Conservation (phyloP, 2,113 vertebrate genomes). For the Martes martes region DNA sequence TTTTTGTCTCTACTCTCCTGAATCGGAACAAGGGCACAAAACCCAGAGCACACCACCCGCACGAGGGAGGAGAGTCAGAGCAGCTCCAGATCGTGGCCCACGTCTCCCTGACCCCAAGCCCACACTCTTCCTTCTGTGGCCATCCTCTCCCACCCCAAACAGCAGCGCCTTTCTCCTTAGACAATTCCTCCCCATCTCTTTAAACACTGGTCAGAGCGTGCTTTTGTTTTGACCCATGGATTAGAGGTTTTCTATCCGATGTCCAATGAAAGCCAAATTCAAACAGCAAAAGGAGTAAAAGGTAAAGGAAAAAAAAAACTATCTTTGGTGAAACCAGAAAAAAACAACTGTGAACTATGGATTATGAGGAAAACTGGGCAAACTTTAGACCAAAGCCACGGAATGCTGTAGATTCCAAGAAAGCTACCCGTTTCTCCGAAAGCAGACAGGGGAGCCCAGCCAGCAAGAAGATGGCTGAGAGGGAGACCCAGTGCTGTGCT, state of each 20-base stretch:
- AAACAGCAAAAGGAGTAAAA: neutral
- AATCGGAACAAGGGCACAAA: neutral
- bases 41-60: accelerated
- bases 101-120: neutral
- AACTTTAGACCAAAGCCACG: neutral
- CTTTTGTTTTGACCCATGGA: neutral
- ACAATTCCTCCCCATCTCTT: neutral
- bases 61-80: accelerated
- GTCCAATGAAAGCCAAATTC: neutral
- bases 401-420: neutral
- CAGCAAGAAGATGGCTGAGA: accelerated
- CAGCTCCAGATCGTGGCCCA: accelerated
- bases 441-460: too few species aligned
- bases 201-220: neutral
- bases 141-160: neutral
- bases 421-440: accelerated
- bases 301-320: neutral
- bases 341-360: accelerated
- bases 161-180: neutral
- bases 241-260: neutral
- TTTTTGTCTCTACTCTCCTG: neutral
- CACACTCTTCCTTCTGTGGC: accelerated
- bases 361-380: neutral
- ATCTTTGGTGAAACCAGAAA: neutral
- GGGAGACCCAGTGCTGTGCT: accelerated